Evolutionary conservation across 2,888 invertebrate genomes (phyloP), one percentile per base, ranked within the genome.

Genomic region (Andrena dorsata): DNA sequence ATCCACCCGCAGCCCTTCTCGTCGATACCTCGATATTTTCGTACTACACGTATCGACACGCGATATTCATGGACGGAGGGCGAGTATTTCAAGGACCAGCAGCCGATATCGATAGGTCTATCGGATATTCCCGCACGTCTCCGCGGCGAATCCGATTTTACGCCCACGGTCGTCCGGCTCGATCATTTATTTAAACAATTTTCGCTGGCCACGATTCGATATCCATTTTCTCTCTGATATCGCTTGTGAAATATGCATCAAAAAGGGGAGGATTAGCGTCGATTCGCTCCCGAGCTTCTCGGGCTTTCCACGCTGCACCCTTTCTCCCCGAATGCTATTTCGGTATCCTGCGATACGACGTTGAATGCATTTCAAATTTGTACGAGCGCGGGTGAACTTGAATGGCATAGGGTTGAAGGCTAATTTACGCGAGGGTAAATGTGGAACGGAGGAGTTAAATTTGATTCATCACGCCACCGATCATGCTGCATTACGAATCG

Each of bases 1-100:
- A 85, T 81, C 69, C 65, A 73, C 76, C 70, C 63, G 51, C 49
- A 28, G 28, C 49, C 10, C 20, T 32, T 49, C 51, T 61, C 69
- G 71, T 69, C 80, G 76, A 80, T 80, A 66, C 77, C 51, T 56
- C 86, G 76, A 85, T 85, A 87, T 84, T 83, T 80, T 80, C 66
- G 61, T 69, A 61, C 41, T 74, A 70, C 53, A 4, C 20, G 63
- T 30, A 63, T 78, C 70, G 76, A 66, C 75, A 72, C 58, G 69
- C 53, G 75, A 76, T 82, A 76, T 81, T 72, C 85, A 76, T 41
- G 68, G 56, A 61, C 26, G 47, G 41, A 10, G 35, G 32, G 20
- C 23, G 72, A 60, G 64, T 41, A 73, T 68, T 56, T 61, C 60
- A n/a, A 60, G 51, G 64, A 79, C 58, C 65, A 60, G n/a, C 13